Evolutionary conservation across 2,797 vertebrate genomes (phyloP).

Genomic region (Merluccius polli): DNA sequence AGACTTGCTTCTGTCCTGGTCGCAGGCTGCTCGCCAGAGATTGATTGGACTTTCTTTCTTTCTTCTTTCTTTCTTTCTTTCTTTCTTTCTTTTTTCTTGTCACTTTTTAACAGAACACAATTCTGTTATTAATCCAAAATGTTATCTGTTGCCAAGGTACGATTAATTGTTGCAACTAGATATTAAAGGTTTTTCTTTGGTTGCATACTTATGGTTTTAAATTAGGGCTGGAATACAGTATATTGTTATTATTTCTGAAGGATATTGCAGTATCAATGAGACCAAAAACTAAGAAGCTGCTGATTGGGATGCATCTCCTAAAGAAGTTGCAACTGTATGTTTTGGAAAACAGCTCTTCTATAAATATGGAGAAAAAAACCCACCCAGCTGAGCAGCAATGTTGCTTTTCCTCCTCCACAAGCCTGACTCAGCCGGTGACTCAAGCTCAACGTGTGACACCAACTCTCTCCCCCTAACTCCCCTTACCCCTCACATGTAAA

Average conservation of each 20-base stretch:
- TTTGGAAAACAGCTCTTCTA: background rate
- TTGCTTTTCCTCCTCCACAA: constrained; percentile 20
- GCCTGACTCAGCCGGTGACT: constrained; percentile 37
- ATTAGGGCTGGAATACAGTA: background rate
- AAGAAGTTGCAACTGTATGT: background rate
- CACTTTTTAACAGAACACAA: constrained; percentile 16
- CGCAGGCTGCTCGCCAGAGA: constrained; percentile 4
- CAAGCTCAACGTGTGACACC: constrained; percentile 34
- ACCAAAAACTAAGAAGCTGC: background rate
- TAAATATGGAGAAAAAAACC: background rate
- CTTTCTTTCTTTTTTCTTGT: constrained; percentile 3
- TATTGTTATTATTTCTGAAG: background rate
- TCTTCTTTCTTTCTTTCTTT: constrained; percentile 1
- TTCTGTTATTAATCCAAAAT: background rate
- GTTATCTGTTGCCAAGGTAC: background rate
- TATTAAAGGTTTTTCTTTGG: background rate
- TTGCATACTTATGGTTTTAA: background rate
- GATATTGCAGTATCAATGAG: background rate
- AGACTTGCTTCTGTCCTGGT: background rate
- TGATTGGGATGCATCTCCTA: background rate
- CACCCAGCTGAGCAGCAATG: background rate
- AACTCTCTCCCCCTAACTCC: constrained; percentile 21
- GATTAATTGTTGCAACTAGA: background rate
- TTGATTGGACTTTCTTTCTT: constrained; percentile 3
- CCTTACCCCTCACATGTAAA: background rate